These are phyloP conservation scores for Sakesphorus luctuosus DNA, from an alignment of 2,113 vertebrate species.

Conservation along the genomic window DNA sequence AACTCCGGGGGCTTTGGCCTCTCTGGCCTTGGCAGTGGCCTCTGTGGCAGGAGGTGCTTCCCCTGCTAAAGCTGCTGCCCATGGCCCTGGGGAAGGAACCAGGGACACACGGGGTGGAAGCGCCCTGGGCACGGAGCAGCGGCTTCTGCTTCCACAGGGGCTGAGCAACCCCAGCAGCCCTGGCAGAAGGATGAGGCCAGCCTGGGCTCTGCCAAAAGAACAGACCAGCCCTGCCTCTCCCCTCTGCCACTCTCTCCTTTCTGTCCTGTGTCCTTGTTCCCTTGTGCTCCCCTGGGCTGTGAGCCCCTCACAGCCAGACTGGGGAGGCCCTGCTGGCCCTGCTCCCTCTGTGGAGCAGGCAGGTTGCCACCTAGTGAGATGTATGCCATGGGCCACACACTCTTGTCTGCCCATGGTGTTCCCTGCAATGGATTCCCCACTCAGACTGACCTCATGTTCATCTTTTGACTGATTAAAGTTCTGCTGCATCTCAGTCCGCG, in stretches of 20 bases:
- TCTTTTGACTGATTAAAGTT: neutral
- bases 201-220: neutral
- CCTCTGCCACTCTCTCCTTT: neutral
- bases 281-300: neutral
- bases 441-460: neutral
- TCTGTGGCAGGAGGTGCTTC: neutral
- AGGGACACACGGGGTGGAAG: no score
- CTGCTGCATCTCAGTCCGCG: neutral
- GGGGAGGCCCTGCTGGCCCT: neutral
- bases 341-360: neutral
- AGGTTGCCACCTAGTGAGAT: no score
- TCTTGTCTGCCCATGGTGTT: neutral
- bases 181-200: neutral
- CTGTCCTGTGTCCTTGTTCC: neutral
- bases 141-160: neutral
- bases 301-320: neutral
- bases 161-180: neutral
- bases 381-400: no score
- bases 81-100: neutral
- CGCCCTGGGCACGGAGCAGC: no score
- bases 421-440: neutral
- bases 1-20: neutral
- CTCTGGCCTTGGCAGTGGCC: neutral
- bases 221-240: neutral
- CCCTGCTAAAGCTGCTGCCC: neutral